Base-by-base conservation (phyloP, 2,888 invertebrate genomes). In the Parasteatoda lunata region DNA sequence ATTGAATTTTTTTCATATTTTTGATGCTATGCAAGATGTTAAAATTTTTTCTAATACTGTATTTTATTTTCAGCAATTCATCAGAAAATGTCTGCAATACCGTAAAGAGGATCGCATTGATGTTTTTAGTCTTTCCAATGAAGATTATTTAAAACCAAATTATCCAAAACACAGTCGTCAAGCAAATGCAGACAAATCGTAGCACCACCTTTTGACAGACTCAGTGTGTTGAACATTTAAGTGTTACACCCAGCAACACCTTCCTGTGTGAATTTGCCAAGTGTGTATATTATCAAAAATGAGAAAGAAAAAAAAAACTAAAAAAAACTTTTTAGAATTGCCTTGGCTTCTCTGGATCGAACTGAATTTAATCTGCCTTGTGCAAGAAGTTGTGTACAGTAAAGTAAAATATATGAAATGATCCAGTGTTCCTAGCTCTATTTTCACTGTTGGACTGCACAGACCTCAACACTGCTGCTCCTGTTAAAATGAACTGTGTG, bases 31-130 rank as follows among this genome's bases (percentile, higher is more conserved):
- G 30, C 30, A 30, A 30, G 30, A 2, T 30, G 30, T 30, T 30
- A 30, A 30, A 30, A 30, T 30, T 30, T 30, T 30, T 0, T 30
- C 30, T 30, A 1, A 30, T 30, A 30, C 1, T 68, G 7, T n/a
- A 59, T 54, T 80, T 87, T 79, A 81, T 83, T 90, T 66, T 89
- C 94, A 99, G 98, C 97, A 97, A 93, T 99, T 99, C 93, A 99
- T 99, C 93, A 95, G 98, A 90, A 96, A 97, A 92, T 99, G 99
- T 93, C 94, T 99, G 92, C 98, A 98, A 91, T 99, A 99, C 93
- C 95, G 97, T 91, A 99, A 99, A 93, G 99, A 99, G 93, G 97
- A 98, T 93, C 96, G 99, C 90, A 98, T 99, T 93, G 99, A 99
- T 94, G 99, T 99, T 91, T 95, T 98, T 93, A 96, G 97, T 88